Conservation (phyloP, 1,140 invertebrate species). For the Drosophila ambigua region DNA sequence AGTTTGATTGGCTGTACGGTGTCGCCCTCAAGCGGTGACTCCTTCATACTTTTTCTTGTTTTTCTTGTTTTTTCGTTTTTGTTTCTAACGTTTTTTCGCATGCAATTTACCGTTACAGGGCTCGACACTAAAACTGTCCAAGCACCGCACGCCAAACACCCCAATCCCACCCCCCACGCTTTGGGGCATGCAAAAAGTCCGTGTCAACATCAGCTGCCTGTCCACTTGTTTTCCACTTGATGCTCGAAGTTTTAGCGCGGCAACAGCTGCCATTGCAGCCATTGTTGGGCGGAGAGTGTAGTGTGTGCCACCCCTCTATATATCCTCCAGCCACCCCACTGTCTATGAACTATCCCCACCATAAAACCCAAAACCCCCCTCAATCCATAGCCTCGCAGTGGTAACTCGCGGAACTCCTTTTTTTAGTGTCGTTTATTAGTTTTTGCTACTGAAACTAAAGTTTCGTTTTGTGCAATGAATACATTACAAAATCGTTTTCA, state of each 20-base stretch:
- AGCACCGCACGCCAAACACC: not conserved
- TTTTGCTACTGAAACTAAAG: constrained; percentile 29
- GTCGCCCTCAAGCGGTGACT: constrained; percentile 61
- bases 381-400: not conserved
- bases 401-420: not conserved
- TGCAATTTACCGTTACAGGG: constrained; percentile 65
- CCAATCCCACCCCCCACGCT: not conserved
- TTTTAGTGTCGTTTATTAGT: constrained; percentile 33
- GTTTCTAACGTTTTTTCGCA: constrained; percentile 31
- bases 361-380: too few relatives aligned
- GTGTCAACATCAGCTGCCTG: constrained; percentile 73
- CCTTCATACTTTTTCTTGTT: too few relatives aligned
- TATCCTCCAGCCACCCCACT: not conserved
- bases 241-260: constrained; percentile 64
- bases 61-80: not conserved
- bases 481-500: constrained; percentile 64
- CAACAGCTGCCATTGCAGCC: constrained; percentile 54
- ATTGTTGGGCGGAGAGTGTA: constrained; percentile 3
- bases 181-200: constrained; percentile 3
- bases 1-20: constrained; percentile 36
- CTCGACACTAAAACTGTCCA: constrained; percentile 56
- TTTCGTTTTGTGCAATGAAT: constrained; percentile 58
- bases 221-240: constrained; percentile 77
- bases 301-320: not conserved
- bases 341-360: too few relatives aligned